Evolutionary conservation across 2,797 vertebrate species (phyloP).

Genomic region (Trichosurus vulpecula): DNA sequence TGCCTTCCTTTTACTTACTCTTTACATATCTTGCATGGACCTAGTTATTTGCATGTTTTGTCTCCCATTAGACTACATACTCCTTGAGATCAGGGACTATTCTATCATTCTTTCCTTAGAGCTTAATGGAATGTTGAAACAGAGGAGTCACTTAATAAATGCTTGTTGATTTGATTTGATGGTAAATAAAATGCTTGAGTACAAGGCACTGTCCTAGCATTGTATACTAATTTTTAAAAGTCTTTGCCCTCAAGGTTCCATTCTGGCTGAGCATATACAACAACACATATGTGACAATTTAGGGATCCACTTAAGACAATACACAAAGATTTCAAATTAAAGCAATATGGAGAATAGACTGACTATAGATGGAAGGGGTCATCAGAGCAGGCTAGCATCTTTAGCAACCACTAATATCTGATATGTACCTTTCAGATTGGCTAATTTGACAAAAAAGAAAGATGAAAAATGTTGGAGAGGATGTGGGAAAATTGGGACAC

Average conservation of each 20-base stretch:
- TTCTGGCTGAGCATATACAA: not conserved
- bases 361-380: too few species aligned
- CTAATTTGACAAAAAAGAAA: too few species aligned
- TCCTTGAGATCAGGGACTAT: not conserved
- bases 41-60: not conserved
- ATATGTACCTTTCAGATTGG: too few species aligned
- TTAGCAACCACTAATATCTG: too few species aligned
- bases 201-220: not conserved
- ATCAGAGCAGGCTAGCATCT: too few species aligned
- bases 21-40: not conserved
- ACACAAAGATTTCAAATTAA: too few species aligned
- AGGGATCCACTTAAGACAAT: too few species aligned
- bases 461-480: too few species aligned
- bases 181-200: not conserved
- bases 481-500: too few species aligned
- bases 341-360: too few species aligned
- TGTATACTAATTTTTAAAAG: not conserved
- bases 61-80: not conserved
- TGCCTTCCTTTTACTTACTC: not conserved
- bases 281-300: too few species aligned
- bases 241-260: not conserved
- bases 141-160: not conserved
- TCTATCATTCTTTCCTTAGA: not conserved
- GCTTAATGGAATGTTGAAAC: not conserved
- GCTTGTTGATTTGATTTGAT: not conserved